Conservation (phyloP, 2,888 invertebrate genomes). For the Acleris laterana region DNA sequence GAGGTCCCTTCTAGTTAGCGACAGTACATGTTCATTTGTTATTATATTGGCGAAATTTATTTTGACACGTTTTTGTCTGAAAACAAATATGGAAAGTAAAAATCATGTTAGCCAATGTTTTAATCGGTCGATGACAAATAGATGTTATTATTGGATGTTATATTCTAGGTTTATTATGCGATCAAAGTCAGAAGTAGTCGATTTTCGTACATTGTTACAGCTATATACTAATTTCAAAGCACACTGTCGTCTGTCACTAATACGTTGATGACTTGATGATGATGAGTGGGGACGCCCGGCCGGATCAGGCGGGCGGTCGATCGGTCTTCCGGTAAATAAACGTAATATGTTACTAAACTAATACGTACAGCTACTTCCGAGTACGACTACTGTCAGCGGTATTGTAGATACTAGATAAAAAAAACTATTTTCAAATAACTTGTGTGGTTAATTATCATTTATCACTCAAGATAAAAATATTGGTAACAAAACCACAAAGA, state of each 20-base stretch:
- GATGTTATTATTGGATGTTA: neutral
- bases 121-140: neutral
- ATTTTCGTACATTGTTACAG: too few relatives aligned
- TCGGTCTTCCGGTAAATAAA: too few relatives aligned
- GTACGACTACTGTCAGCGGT: neutral
- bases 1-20: constrained; percentile 64
- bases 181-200: too few relatives aligned
- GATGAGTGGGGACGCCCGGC: too few relatives aligned
- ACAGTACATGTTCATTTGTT: constrained; percentile 65
- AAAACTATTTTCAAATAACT: neutral
- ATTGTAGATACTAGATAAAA: neutral
- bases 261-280: too few relatives aligned
- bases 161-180: neutral
- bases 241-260: too few relatives aligned
- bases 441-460: too few relatives aligned
- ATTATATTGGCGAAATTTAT: constrained; percentile 71
- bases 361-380: too few relatives aligned
- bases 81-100: constrained; percentile 43
- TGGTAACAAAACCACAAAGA: neutral
- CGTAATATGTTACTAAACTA: too few relatives aligned
- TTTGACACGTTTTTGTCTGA: constrained; percentile 69
- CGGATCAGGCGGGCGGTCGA: too few relatives aligned
- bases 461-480: neutral
- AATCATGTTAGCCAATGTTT: neutral
- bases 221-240: too few relatives aligned